Base-by-base conservation (phyloP, 2,888 invertebrate genomes). In the Drosophila percnosoma region DNA sequence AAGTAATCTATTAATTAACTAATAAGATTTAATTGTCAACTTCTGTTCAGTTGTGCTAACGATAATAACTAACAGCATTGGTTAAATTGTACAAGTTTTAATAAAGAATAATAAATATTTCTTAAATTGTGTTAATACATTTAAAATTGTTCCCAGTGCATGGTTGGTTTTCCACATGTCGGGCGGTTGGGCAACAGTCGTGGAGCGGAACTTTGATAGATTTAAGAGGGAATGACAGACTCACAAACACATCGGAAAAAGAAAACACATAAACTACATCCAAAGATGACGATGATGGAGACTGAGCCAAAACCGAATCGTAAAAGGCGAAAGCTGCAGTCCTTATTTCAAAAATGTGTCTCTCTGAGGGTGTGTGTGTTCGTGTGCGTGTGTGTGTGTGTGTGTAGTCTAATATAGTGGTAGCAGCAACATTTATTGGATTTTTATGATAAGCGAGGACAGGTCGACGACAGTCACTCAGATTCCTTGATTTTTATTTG, bases 371-470 rank as follows among this genome's bases (percentile, higher is more conserved):
- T n/a, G n/a, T 40, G n/a, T 54, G 40, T n/a, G n/a, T 40, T 24
- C 24, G n/a, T 54, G 40, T n/a, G 10, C n/a, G n/a, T 48, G 38
- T 27, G 45, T 8, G 33, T 36, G 48, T 11, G 40, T 63, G 34
- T 36, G 54, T 54, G 36, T 38, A n/a, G 27, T 38, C 24, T 24
- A 45, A 15, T 45, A 48, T 55, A 15, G 65, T 68, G 27, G 65
- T 29, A 62, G 55, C n/a, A 34, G 57, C 15, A 77, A 62, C 72
- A 82, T 77, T 89, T 87, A 86, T 86, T 89, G 79, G 87, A 73
- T 83, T 89, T 86, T 86, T 87, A 89, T 82, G 89, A 82, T 84
- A 80, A 81, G 84, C 70, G 66, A 59, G 49, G 80, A 80, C 82
- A 75, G 75, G 64, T 70, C 61, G 68, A 72, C 66, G 72, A 78